These are phyloP conservation scores for Hydrolagus colliei DNA, from an alignment of 2,797 vertebrate species.

Conservation along the genomic window DNA sequence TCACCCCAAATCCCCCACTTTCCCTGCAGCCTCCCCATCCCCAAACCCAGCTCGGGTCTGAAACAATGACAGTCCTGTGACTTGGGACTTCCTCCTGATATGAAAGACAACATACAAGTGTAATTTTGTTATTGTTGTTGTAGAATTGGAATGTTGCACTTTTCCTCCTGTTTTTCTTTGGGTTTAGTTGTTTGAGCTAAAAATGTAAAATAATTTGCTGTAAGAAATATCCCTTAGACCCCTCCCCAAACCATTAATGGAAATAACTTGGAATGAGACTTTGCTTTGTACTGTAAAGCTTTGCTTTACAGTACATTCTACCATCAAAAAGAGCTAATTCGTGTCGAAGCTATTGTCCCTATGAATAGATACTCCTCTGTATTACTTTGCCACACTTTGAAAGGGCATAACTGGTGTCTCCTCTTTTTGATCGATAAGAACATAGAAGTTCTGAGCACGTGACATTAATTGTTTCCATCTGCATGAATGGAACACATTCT, in stretches of 20 bases:
- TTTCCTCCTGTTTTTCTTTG: too few relatives aligned
- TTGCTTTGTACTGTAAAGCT: too few relatives aligned
- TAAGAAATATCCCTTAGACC: not conserved
- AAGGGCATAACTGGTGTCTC: not conserved
- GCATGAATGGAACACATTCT: not conserved
- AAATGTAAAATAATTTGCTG: not conserved
- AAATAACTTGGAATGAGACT: not conserved
- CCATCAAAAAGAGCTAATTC: not conserved
- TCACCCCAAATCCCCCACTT: too few relatives aligned
- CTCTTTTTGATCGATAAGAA: not conserved
- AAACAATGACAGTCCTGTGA: too few relatives aligned
- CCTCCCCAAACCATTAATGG: not conserved
- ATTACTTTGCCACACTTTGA: not conserved
- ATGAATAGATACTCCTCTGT: not conserved
- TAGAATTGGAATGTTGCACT: too few relatives aligned
- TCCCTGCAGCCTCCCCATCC: too few relatives aligned
- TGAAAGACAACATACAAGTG: too few relatives aligned
- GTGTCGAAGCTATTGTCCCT: not conserved
- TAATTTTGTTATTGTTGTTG: too few relatives aligned
- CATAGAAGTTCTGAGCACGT: not conserved
- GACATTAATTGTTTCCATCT: conserved; percentile 8
- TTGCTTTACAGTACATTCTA: not conserved
- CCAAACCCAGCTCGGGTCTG: too few relatives aligned
- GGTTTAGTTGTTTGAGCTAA: not conserved
- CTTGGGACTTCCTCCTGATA: too few relatives aligned